Evolutionary conservation across 2,888 invertebrate species (phyloP), one percentile per base, ranked within the genome.

Genomic region (Liodrosophila aerea): DNA sequence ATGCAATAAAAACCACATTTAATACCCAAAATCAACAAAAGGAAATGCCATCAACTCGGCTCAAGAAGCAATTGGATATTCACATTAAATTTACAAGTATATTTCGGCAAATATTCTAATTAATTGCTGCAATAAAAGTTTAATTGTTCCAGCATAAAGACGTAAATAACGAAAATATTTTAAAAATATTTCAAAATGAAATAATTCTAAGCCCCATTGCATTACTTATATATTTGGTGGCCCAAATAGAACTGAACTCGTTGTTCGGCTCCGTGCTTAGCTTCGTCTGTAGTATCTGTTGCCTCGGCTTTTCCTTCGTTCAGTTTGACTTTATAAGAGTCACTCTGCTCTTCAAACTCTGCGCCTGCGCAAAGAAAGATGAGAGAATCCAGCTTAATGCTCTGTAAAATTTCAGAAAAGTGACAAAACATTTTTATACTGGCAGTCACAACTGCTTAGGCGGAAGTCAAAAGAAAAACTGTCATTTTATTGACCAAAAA

Each of bases 201-300:
- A 27, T 15, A 11, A 8, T 13, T 1, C 30, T 12, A 11, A 11
- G 33, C 16, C 36, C 7, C n/a, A 4, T 22, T 22, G 22, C 22
- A 22, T 22, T 27, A 45, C 62, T 58, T 54, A 70, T 66, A 58
- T 70, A 70, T 66, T 70, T 63, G 62, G 34, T 31, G 45, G 70
- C 45, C 54, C 66, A 66, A 54, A 58, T 29, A 36, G 31, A 58
- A 70, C 70, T 65, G 53, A 66, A 43, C 12, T 36, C 34, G 30
- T 40, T 27, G 31, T 5, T 65, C 51, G 52, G 43, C 33, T 31
- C 16, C 22, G 9, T n/a, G 12, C 11, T 18, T 13, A 7, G n/a
- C 45, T 49, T 64, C 52, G 56, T 11, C 15, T 11, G 7, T 4
- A 11, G n/a, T 13, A 1, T 4, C 2, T 34, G 4, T 3, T 12